Evolutionary conservation across 2,113 vertebrate genomes (phyloP).

Genomic region (Heteronetta atricapilla): DNA sequence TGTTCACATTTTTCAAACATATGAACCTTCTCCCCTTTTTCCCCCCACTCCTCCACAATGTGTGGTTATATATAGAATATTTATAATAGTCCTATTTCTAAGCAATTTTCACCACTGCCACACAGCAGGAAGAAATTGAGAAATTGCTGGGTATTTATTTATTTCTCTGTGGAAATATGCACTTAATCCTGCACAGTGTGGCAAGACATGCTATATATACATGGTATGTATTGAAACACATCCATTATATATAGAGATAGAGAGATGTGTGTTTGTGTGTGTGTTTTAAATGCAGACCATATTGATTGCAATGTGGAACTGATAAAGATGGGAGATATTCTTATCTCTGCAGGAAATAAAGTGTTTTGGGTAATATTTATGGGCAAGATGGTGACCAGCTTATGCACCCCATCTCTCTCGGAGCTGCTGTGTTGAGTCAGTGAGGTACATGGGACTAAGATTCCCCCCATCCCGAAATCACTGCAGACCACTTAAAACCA

Average conservation of each 20-base stretch:
- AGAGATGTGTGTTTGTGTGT: neutral
- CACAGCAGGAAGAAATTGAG: constrained; percentile 62
- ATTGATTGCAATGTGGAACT: constrained; percentile 59
- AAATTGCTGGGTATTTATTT: constrained; percentile 65
- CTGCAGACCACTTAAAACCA: neutral
- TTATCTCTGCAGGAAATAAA: constrained; percentile 70
- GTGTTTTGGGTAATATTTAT: constrained; percentile 23
- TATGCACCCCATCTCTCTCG: neutral
- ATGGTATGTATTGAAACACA: neutral
- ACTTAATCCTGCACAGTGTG: constrained; percentile 36
- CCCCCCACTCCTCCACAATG: neutral
- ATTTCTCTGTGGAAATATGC: constrained; percentile 32
- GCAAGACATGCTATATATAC: neutral
- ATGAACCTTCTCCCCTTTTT: neutral
- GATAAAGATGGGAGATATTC: constrained; percentile 53
- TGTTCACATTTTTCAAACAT: constrained; percentile 23
- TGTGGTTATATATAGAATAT: constrained; percentile 57
- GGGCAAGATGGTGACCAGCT: neutral
- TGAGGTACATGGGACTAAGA: neutral
- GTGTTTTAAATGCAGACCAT: constrained; percentile 43
- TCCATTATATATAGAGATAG: neutral
- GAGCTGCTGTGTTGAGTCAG: neutral
- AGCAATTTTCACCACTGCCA: constrained; percentile 62
- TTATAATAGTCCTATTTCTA: constrained; percentile 46
- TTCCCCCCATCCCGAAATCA: neutral